Percentiles rank a stretch among this genome's conserved stretches.
Evolutionary conservation across 1,140 invertebrate species (phyloP).

Genomic region (Argopecten irradians): DNA sequence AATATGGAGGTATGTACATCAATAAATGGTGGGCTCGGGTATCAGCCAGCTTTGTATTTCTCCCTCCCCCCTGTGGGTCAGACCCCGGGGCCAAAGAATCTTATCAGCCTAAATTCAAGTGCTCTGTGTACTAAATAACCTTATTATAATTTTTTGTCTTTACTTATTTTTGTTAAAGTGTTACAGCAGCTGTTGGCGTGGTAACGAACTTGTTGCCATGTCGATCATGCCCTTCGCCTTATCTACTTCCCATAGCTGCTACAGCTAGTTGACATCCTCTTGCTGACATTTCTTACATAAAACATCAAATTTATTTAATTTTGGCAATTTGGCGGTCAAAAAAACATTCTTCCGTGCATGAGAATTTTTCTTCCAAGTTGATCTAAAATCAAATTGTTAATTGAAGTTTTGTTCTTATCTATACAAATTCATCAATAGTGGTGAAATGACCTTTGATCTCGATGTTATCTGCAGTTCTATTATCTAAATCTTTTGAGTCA

Average conservation of each 20-base stretch:
- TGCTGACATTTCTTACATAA: conserved; percentile 22
- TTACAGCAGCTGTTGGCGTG: conserved; percentile 19
- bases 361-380: neutral
- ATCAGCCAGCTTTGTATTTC: conserved; percentile 10
- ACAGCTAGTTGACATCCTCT: neutral
- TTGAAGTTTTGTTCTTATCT: neutral
- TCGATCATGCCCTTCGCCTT: conserved; percentile 12
- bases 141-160: conserved; percentile 24
- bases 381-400: neutral
- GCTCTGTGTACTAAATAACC: neutral
- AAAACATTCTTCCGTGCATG: neutral
- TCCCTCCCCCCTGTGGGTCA: conserved; percentile 8
- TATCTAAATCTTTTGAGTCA: neutral
- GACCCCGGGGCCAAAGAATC: neutral
- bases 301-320: neutral
- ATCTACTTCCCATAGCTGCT: conserved; percentile 20
- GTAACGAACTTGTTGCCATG: conserved; percentile 20
- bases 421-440: neutral
- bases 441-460: conserved; percentile 6
- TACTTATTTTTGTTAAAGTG: conserved; percentile 2
- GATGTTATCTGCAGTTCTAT: neutral
- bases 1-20: neutral
- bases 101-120: conserved; percentile 14
- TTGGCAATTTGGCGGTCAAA: neutral
- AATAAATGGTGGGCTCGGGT: neutral